A percentile compares a stretch with the other conserved stretches of the same genome.
phyloP scores from a whole-genome alignment of 2,113 vertebrate species.

The Pitta sordida region DNA sequence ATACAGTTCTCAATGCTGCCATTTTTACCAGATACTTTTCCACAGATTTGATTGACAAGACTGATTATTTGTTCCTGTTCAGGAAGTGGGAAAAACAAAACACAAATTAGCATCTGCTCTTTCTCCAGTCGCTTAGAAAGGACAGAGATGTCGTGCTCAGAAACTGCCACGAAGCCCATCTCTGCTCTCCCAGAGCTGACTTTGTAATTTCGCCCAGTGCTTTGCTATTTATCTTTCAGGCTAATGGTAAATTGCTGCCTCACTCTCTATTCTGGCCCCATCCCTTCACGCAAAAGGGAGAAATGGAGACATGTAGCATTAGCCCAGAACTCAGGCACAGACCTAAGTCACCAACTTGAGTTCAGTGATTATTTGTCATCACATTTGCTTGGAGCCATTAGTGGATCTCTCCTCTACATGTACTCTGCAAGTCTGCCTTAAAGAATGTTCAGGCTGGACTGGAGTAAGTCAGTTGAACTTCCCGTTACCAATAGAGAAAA shows the following conservation, averaged over 20 bases:
- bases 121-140: not conserved
- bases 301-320: fast-evolving
- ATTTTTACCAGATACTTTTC: conserved; percentile 87
- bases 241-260: too few species aligned
- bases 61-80: conserved; percentile 94
- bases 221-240: not conserved
- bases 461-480: not conserved
- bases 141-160: not conserved
- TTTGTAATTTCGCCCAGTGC: not conserved
- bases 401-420: not conserved
- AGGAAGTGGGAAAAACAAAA: not conserved
- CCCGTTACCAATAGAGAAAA: not conserved
- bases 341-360: fast-evolving
- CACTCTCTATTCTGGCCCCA: fast-evolving
- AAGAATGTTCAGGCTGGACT: not conserved
- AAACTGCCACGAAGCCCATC: not conserved
- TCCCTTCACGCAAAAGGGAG: fast-evolving
- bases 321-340: not conserved
- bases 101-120: not conserved
- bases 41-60: conserved; percentile 95
- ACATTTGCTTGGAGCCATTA: not conserved
- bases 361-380: not conserved
- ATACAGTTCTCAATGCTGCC: conserved; percentile 81
- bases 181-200: not conserved
- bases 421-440: not conserved